These are phyloP conservation scores for Probaryconus sp. DNA, from an alignment of 1,140 invertebrate species.

Conservation along the genomic window DNA sequence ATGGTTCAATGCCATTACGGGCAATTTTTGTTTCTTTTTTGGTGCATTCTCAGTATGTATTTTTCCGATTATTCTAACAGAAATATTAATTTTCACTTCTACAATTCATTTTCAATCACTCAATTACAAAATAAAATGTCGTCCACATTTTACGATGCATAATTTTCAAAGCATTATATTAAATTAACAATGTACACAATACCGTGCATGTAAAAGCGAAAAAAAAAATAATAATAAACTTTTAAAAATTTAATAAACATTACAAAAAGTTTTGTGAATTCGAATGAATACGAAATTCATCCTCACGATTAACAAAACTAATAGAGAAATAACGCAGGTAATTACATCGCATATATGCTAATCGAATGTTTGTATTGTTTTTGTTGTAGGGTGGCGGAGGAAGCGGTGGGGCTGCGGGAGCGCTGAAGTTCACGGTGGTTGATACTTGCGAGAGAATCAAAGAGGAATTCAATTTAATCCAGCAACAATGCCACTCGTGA, in stretches of 20 bases:
- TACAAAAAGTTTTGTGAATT: neutral
- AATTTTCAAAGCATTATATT: too few species aligned
- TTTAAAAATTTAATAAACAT: neutral
- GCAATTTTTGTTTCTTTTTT: too few species aligned
- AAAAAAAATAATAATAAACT: too few species aligned
- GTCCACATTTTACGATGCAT: too few species aligned
- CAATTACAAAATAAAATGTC: too few species aligned
- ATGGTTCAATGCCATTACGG: too few species aligned
- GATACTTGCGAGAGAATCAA: conserved; percentile 99
- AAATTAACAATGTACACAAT: too few species aligned
- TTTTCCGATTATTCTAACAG: too few species aligned
- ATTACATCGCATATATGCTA: conserved; percentile 65
- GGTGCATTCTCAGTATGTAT: too few species aligned
- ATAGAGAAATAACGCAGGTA: conserved; percentile 27
- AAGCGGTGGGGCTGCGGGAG: conserved; percentile 85
- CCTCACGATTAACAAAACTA: conserved; percentile 24
- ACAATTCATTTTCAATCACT: too few species aligned
- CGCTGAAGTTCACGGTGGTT: conserved; percentile 95
- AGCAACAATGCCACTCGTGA: conserved; percentile 99
- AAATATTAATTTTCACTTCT: too few species aligned
- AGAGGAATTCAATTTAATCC: conserved; percentile 99
- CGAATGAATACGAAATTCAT: neutral
- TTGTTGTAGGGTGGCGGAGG: conserved; percentile 90
- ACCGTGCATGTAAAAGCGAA: too few species aligned
- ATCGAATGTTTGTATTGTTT: conserved; percentile 65